These are phyloP conservation scores for Holothuria glaberrima DNA, from an alignment of 35 echinoderm and acorn worm species.

Conservation along the genomic window DNA sequence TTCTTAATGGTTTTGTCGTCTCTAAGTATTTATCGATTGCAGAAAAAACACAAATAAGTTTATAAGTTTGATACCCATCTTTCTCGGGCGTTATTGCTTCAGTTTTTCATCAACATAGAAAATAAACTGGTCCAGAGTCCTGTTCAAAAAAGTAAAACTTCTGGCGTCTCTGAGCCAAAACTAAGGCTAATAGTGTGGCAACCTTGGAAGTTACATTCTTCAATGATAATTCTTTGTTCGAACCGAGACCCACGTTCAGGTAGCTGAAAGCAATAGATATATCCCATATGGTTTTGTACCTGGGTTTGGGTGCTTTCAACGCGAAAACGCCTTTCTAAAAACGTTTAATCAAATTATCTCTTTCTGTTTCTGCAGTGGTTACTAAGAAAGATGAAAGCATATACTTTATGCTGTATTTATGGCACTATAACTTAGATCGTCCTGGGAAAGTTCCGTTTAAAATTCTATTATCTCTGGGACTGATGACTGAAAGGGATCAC, in stretches of 20 bases:
- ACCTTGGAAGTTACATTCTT: conserved; percentile 65
- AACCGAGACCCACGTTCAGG: conserved; percentile 30
- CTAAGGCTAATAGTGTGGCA: conserved; percentile 54
- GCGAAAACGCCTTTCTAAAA: conserved; percentile 72
- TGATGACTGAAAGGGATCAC: conserved; percentile 37
- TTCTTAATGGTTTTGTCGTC: neutral
- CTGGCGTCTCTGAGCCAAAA: conserved; percentile 59
- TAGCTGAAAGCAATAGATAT: conserved; percentile 64
- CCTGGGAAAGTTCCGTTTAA: neutral
- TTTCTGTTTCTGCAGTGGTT: neutral
- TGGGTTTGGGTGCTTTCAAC: conserved; percentile 39
- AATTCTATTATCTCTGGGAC: conserved; percentile 46
- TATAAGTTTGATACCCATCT: neutral
- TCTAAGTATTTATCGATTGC: conserved; percentile 29
- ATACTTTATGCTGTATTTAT: conserved; percentile 39
- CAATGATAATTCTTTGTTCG: conserved; percentile 25
- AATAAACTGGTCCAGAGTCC: conserved; percentile 12
- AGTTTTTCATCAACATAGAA: conserved; percentile 43
- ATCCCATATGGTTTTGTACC: conserved; percentile 65
- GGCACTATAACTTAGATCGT: conserved; percentile 24
- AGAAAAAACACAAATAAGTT: conserved; percentile 48
- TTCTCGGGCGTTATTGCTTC: conserved; percentile 11
- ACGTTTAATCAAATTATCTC: conserved; percentile 52
- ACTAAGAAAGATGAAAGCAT: too few species aligned
- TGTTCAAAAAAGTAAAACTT: conserved; percentile 1